Conservation (phyloP, 2,113 vertebrate species). For the Ptyas mucosa region DNA sequence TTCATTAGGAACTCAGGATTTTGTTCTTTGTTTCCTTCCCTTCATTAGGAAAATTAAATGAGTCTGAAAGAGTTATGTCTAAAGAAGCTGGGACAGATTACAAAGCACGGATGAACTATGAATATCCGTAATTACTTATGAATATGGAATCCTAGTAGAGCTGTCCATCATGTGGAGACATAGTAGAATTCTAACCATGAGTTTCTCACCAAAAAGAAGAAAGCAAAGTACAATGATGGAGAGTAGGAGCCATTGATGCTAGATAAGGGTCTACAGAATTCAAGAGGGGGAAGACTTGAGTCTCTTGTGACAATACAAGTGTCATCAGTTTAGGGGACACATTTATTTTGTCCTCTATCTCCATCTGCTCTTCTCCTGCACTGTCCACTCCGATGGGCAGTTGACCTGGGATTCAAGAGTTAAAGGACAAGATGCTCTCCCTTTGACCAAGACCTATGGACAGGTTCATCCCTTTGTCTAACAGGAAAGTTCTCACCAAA, state of each 20-base stretch:
- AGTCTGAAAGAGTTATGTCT: conserved; percentile 5
- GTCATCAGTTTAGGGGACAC: too few species aligned
- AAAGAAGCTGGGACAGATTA: conserved; percentile 10
- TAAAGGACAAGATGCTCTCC: too few species aligned
- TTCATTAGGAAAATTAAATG: conserved; percentile 27
- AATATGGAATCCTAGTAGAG: background rate
- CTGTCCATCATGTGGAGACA: background rate
- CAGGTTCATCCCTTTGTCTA: too few species aligned
- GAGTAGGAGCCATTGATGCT: too few species aligned
- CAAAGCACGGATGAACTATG: conserved; percentile 7
- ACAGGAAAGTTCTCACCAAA: background rate
- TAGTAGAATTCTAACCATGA: background rate
- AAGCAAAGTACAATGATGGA: background rate
- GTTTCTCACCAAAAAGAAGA: background rate
- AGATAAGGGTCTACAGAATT: too few species aligned
- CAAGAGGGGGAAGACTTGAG: too few species aligned
- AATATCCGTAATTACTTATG: background rate
- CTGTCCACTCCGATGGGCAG: too few species aligned
- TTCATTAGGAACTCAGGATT: background rate
- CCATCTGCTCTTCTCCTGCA: too few species aligned
- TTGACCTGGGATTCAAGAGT: too few species aligned
- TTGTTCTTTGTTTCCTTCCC: conserved; percentile 5
- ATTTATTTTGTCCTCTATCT: too few species aligned
- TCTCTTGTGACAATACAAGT: too few species aligned
- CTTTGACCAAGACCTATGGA: too few species aligned